Conservation (phyloP, 2,113 vertebrate species). For the Theristicus caerulescens region DNA sequence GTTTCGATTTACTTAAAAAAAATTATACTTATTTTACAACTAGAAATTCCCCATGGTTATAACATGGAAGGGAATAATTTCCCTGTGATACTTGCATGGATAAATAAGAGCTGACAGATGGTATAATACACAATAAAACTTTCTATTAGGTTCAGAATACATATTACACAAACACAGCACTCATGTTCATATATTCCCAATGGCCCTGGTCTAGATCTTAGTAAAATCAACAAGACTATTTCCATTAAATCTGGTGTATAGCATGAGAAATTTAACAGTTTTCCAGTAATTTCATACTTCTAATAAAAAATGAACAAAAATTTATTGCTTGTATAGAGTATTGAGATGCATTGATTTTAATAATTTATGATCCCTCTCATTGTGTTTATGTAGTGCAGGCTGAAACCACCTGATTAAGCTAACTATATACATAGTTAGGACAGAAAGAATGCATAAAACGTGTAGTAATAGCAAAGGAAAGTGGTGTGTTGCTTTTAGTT, state of each 20-base stretch:
- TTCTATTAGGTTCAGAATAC: neutral
- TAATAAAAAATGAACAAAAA: neutral
- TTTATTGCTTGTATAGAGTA: neutral
- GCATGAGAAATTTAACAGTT: neutral
- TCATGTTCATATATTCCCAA: neutral
- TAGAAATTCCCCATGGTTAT: neutral
- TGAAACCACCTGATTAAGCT: neutral
- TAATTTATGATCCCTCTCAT: neutral
- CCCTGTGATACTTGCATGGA: neutral
- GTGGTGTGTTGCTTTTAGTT: neutral
- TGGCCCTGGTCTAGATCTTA: neutral
- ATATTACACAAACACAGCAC: neutral
- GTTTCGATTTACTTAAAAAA: neutral
- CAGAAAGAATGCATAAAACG: neutral
- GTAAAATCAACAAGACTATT: neutral
- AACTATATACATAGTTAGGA: neutral
- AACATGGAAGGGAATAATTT: neutral
- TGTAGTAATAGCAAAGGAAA: neutral
- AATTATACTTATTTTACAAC: neutral
- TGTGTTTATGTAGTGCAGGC: neutral
- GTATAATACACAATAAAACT: slow-evolving; percentile 22
- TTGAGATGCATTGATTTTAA: neutral
- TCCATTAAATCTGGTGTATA: neutral
- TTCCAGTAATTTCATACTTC: neutral
- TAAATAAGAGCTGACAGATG: slow-evolving; percentile 31